Evolutionary conservation across 2,888 invertebrate genomes (phyloP).

Genomic region (Eulithis prunata): DNA sequence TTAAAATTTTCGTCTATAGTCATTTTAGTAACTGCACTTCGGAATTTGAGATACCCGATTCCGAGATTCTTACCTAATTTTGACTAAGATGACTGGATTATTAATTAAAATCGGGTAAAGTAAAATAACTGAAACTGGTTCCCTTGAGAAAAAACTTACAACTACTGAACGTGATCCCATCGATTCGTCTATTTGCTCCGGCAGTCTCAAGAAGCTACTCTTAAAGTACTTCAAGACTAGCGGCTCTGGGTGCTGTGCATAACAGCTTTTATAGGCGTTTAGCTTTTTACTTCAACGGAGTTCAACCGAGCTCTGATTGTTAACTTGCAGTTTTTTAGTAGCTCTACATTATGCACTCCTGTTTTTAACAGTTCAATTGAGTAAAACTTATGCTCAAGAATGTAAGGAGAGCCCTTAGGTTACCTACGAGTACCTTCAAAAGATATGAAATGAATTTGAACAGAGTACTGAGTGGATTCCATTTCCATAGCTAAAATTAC

Average conservation of each 20-base stretch:
- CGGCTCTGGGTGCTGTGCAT: conserved; percentile 3
- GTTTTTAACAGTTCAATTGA: neutral
- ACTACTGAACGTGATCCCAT: neutral
- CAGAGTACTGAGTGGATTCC: too few species aligned
- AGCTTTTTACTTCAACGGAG: conserved; percentile 10
- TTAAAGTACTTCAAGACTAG: conserved; percentile 6
- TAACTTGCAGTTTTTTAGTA: conserved; percentile 13
- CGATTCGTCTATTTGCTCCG: conserved; percentile 3
- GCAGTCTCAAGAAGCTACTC: conserved; percentile 11
- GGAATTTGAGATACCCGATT: too few species aligned
- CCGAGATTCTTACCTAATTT: too few species aligned
- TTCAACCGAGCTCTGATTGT: conserved; percentile 5
- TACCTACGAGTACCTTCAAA: neutral
- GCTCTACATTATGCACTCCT: neutral
- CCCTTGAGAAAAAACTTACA: too few species aligned
- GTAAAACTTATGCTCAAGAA: neutral
- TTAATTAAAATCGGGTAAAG: too few species aligned
- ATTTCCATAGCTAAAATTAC: too few species aligned
- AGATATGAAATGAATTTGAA: neutral
- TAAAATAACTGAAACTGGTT: too few species aligned
- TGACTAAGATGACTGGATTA: too few species aligned
- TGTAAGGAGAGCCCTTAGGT: neutral
- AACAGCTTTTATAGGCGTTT: conserved; percentile 5
- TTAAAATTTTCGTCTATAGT: too few species aligned
- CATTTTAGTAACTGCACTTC: too few species aligned